These are phyloP conservation scores for Phoenicopterus ruber DNA, from an alignment of 2,113 vertebrate genomes.

Conservation along the genomic window DNA sequence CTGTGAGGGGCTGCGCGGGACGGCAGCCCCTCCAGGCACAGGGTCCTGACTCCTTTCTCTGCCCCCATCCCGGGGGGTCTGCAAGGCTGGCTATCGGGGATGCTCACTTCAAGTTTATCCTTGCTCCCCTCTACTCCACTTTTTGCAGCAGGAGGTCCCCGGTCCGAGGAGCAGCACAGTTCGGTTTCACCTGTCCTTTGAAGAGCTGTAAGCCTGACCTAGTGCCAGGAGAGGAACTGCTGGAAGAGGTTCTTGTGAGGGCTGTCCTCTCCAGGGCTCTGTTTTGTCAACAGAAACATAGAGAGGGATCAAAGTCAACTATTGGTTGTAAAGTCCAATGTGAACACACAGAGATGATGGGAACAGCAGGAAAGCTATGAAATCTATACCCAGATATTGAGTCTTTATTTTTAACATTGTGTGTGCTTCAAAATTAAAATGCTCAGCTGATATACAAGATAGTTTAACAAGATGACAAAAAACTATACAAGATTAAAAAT, in stretches of 20 bases:
- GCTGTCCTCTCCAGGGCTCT: neutral
- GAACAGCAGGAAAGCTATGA: neutral
- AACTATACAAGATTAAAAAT: neutral
- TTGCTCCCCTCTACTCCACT: neutral
- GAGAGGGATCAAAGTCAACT: neutral
- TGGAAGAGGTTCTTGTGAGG: neutral
- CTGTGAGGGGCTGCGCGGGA: neutral
- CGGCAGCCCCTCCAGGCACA: neutral
- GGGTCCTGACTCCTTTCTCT: neutral
- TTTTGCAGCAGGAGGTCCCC: neutral
- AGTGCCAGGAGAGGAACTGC: neutral
- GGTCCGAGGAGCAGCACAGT: neutral
- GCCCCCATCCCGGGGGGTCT: accelerated
- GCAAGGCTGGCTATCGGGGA: neutral
- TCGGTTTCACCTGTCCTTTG: accelerated
- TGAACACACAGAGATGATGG: neutral
- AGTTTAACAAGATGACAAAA: neutral
- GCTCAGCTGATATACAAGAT: neutral
- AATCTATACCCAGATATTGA: neutral
- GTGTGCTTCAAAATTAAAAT: neutral
- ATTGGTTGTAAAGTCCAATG: neutral
- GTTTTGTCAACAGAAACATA: neutral
- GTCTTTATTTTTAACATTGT: neutral
- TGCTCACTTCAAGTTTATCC: neutral
- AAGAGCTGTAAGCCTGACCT: neutral